Evolutionary conservation across 2,888 invertebrate species (phyloP).

Genomic region (Leptopterna dolabrata): DNA sequence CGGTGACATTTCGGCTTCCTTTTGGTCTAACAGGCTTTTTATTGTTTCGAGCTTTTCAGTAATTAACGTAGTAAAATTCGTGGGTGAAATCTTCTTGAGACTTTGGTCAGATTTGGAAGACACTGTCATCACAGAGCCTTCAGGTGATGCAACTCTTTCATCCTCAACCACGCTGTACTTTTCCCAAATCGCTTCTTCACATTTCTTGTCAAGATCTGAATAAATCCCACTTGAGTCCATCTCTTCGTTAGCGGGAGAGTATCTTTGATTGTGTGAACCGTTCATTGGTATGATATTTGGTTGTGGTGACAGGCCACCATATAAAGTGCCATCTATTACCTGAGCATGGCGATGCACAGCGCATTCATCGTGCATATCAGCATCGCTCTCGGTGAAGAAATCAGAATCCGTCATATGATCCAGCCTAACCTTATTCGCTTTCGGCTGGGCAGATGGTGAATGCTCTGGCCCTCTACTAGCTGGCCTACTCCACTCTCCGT

Average conservation of each 20-base stretch:
- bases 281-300: constrained; percentile 53
- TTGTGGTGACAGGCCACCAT: constrained; percentile 69
- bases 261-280: constrained; percentile 56
- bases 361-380: constrained; percentile 81
- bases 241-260: constrained; percentile 76
- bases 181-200: constrained; percentile 70
- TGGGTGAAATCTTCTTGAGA: constrained; percentile 63
- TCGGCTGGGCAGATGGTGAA: constrained; percentile 74
- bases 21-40: constrained; percentile 60
- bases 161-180: constrained; percentile 65
- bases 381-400: constrained; percentile 91
- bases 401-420: constrained; percentile 92
- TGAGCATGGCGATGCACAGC: constrained; percentile 77
- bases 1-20: constrained; percentile 55
- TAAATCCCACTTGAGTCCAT: constrained; percentile 93
- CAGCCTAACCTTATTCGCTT: constrained; percentile 60
- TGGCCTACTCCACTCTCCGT: constrained; percentile 89
- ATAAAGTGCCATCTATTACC: constrained; percentile 90
- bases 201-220: constrained; percentile 84
- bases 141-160: constrained; percentile 74
- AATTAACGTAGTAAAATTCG: constrained; percentile 59
- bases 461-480: constrained; percentile 78
- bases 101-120: constrained; percentile 69
- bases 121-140: constrained; percentile 71
- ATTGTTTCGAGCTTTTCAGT: constrained; percentile 61